Percentiles rank a stretch among this genome's conserved stretches.
These are phyloP conservation scores for Diplogasteroides magnus DNA, from an alignment of 1,140 invertebrate species.

Conservation along the genomic window DNA sequence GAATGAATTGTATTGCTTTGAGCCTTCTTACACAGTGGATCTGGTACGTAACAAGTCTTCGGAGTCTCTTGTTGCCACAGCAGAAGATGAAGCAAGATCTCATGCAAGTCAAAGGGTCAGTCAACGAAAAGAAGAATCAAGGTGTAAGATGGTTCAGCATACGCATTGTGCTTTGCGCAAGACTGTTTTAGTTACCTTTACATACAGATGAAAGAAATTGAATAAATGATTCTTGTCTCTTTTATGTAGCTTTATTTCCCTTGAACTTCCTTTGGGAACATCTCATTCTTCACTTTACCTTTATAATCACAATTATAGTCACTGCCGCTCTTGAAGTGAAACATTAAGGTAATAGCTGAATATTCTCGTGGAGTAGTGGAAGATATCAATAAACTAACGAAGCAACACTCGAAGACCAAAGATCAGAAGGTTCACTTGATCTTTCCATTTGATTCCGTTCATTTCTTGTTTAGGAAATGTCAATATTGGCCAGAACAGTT, in stretches of 20 bases:
- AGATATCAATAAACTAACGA: constrained; percentile 15
- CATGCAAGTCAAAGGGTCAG: background rate
- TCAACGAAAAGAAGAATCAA: no score
- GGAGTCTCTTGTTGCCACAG: background rate
- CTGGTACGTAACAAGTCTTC: background rate
- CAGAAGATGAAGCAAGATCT: background rate
- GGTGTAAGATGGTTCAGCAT: no score
- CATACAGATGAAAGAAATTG: no score
- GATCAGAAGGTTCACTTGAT: constrained; percentile 9
- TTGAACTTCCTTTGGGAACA: no score
- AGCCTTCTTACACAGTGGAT: background rate
- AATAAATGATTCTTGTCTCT: no score
- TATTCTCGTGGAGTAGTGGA: constrained; percentile 18
- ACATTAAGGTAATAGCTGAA: constrained; percentile 10
- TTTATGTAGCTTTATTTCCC: no score
- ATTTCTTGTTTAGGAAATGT: constrained; percentile 7
- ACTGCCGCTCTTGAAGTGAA: no score
- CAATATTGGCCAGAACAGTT: constrained; percentile 21
- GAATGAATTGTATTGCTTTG: background rate
- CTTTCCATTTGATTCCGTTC: constrained; percentile 5
- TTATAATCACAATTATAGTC: no score
- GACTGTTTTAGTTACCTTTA: no score
- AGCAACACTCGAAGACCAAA: constrained; percentile 8
- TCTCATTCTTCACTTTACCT: no score
- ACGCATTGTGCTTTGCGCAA: no score